Conservation (phyloP, 64 coral and sea anemone species). For the Orbicella faveolata region DNA sequence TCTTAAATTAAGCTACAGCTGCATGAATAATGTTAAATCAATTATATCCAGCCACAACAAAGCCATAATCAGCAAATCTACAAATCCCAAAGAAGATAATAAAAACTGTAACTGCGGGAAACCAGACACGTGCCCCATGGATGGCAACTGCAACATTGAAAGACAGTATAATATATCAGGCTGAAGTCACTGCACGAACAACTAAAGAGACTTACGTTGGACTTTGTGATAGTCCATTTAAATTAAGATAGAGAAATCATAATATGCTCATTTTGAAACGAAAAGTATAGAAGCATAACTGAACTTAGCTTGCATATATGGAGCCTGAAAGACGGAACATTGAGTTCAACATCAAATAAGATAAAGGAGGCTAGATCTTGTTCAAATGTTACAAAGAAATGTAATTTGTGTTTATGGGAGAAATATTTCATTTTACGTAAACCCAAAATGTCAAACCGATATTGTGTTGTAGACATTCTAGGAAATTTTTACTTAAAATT, state of each 20-base stretch:
- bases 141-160: neutral
- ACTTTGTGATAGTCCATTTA: neutral
- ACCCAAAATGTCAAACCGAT: no score
- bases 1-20: neutral
- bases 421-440: no score
- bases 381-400: no score
- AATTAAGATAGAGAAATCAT: neutral
- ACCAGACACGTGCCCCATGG: neutral
- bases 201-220: neutral
- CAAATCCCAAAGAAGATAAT: neutral
- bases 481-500: no score
- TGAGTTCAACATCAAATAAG: no score
- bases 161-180: neutral
- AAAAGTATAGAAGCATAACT: neutral
- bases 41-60: neutral
- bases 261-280: neutral
- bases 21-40: no score
- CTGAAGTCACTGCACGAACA: neutral
- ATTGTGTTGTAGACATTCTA: no score
- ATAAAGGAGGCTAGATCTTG: no score
- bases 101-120: conserved; percentile 9
- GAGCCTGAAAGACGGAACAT: no score
- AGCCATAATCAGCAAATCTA: neutral
- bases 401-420: no score
- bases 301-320: neutral